These are phyloP conservation scores for Typhlomys cinereus DNA, from an alignment of 2,113 vertebrate species.

Conservation along the genomic window DNA sequence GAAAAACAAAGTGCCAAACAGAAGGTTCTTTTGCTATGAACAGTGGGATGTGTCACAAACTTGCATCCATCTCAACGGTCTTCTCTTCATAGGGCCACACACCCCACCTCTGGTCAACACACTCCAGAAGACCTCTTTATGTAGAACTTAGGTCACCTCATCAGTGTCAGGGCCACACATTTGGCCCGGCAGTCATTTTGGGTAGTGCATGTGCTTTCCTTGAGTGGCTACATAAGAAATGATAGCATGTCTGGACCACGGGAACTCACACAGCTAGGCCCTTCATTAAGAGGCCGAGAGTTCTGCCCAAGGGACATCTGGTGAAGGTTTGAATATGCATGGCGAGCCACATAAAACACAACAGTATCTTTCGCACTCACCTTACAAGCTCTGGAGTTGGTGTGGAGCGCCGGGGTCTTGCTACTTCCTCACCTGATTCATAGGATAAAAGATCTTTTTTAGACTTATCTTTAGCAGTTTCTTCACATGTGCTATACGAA, in stretches of 20 bases:
- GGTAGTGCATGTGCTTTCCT: too few relatives aligned
- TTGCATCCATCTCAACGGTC: not conserved
- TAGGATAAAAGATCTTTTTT: conserved; percentile 46
- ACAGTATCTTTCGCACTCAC: conserved; percentile 80
- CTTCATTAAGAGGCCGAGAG: not conserved
- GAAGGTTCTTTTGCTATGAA: not conserved
- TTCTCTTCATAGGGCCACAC: not conserved
- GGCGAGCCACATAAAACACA: not conserved
- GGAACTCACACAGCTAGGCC: not conserved
- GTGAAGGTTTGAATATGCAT: not conserved
- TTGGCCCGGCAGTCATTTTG: not conserved
- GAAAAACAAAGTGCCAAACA: not conserved
- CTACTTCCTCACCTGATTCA: conserved; percentile 93
- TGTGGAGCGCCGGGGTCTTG: conserved; percentile 93
- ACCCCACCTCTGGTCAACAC: not conserved
- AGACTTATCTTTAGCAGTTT: not conserved
- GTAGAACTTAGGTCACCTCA: not conserved
- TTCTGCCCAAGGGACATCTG: not conserved
- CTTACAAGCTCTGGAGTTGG: conserved; percentile 90
- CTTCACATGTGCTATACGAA: not conserved
- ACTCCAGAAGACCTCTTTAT: not conserved
- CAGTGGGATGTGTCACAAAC: not conserved
- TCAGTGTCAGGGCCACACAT: not conserved
- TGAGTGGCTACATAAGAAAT: too few relatives aligned
- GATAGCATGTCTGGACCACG: not conserved